phyloP scores from a whole-genome alignment of 2,797 vertebrate genomes.

The Xenops minutus region DNA sequence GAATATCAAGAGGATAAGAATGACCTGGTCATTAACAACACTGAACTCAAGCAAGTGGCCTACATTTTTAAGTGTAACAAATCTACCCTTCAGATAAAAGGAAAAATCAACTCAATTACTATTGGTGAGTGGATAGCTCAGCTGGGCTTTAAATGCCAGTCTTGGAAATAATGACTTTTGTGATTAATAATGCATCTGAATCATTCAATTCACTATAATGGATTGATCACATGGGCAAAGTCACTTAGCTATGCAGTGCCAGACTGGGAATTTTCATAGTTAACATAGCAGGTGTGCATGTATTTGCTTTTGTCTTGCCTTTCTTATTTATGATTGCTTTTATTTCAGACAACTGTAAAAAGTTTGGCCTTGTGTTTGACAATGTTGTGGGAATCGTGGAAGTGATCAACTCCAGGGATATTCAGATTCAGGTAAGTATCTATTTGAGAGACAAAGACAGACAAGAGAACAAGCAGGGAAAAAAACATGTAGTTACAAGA shows the following conservation, averaged over 20 bases:
- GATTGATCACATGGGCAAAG: background rate
- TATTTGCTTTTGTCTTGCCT: background rate
- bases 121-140: conserved; percentile 78
- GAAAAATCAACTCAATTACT: conserved; percentile 97
- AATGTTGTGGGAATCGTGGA: conserved; percentile 96
- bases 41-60: conserved; percentile 93
- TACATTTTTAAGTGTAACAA: conserved; percentile 92
- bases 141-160: background rate
- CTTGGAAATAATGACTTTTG: background rate
- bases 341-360: conserved; percentile 93
- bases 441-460: background rate
- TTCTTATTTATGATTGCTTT: background rate
- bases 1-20: conserved; percentile 92
- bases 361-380: conserved; percentile 94
- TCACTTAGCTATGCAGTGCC: background rate
- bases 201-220: background rate
- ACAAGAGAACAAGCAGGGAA: background rate
- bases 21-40: conserved; percentile 89
- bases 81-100: conserved; percentile 92
- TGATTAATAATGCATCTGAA: background rate
- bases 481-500: background rate
- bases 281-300: background rate
- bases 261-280: background rate
- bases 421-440: conserved; percentile 89
- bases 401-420: conserved; percentile 92